Evolutionary conservation across 2,888 invertebrate genomes (phyloP).

Genomic region (Clepsis dumicolana): DNA sequence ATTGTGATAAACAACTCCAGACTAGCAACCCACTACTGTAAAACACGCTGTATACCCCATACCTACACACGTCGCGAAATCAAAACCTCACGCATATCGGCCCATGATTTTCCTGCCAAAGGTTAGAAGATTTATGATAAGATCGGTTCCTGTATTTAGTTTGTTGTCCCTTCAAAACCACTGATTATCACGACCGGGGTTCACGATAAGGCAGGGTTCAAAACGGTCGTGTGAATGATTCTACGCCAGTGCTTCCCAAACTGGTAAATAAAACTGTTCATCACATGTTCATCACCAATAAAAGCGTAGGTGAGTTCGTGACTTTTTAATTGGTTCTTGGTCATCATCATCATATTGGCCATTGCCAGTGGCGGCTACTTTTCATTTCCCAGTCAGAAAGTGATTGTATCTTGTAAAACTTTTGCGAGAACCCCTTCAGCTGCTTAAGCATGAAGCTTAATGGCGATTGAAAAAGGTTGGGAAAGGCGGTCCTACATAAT

Average conservation of each 20-base stretch:
- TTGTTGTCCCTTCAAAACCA: background rate
- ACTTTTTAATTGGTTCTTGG: no score
- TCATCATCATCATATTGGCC: no score
- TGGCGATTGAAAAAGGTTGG: background rate
- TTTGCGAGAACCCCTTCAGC: no score
- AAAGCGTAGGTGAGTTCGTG: no score
- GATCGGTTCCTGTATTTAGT: constrained; percentile 4
- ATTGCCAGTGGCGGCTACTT: no score
- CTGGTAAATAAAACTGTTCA: no score
- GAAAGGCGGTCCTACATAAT: constrained; percentile 39
- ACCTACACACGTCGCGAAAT: background rate
- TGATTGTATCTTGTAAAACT: no score
- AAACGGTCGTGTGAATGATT: background rate
- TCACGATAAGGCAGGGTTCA: background rate
- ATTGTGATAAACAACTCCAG: background rate
- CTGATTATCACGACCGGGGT: constrained; percentile 9
- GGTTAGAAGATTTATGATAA: constrained; percentile 14
- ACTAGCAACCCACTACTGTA: background rate
- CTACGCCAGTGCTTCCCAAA: background rate
- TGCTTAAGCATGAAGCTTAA: no score
- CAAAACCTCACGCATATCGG: constrained; percentile 1
- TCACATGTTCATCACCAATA: no score
- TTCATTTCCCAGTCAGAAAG: no score
- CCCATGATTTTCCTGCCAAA: constrained; percentile 14
- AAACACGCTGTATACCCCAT: background rate